Evolutionary conservation across 1,140 invertebrate species (phyloP).

Genomic region (Cotesia typhae): DNA sequence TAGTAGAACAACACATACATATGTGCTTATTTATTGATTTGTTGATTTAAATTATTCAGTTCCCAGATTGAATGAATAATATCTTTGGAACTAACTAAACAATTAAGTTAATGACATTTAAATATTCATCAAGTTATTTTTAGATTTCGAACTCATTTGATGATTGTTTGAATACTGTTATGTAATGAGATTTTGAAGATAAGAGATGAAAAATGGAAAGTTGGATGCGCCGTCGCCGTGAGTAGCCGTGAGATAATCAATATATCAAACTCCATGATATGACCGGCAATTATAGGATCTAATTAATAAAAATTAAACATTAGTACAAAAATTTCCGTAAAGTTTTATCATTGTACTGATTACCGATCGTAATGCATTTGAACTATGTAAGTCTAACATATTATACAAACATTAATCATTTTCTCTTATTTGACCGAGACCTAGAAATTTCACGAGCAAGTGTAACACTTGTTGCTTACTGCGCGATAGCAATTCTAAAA

Average conservation of each 20-base stretch:
- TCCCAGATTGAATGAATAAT: too few species aligned
- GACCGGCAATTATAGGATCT: constrained; percentile 23
- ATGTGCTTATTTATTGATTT: too few species aligned
- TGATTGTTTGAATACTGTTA: too few species aligned
- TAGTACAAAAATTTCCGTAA: too few species aligned
- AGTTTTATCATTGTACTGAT: too few species aligned
- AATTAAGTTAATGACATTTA: too few species aligned
- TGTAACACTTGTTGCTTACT: neutral
- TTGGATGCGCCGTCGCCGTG: constrained; percentile 28
- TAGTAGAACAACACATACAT: too few species aligned
- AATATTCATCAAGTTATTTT: too few species aligned
- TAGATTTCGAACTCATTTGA: too few species aligned
- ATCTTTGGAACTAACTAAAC: too few species aligned
- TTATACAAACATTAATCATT: neutral
- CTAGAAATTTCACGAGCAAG: constrained; percentile 1
- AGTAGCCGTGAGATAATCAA: constrained; percentile 24
- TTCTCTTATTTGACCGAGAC: constrained; percentile 1
- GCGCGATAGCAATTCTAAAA: neutral
- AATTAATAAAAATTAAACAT: neutral
- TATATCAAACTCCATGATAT: constrained; percentile 37
- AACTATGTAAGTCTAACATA: too few species aligned
- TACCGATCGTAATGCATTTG: neutral
- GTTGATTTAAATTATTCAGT: too few species aligned
- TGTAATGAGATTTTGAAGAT: neutral
- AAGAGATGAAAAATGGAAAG: constrained; percentile 10